These are phyloP conservation scores for Subanguina moxae DNA, from an alignment of 1,140 invertebrate genomes.

Conservation along the genomic window DNA sequence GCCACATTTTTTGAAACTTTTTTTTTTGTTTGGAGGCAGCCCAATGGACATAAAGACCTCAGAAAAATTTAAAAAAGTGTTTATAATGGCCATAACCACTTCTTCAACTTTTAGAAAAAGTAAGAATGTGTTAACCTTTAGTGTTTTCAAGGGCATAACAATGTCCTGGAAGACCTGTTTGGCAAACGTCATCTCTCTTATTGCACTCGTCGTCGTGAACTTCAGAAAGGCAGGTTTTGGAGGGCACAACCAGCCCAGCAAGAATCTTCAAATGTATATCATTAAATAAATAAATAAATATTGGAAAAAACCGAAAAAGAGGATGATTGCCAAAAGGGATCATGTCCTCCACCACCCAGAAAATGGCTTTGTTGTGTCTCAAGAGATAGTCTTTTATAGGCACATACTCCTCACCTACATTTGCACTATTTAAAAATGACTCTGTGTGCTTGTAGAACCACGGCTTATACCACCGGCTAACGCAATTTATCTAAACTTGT, in stretches of 20 bases:
- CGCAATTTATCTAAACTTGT: constrained; percentile 60
- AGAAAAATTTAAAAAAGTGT: background rate
- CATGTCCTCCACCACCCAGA: constrained; percentile 72
- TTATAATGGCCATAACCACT: too few relatives aligned
- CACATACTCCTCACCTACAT: constrained; percentile 63
- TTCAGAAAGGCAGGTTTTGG: constrained; percentile 78
- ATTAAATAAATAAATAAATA: constrained; percentile 55
- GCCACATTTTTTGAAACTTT: background rate
- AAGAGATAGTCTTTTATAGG: constrained; percentile 64
- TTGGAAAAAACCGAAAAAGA: constrained; percentile 66
- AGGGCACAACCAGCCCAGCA: constrained; percentile 76
- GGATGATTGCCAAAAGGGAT: constrained; percentile 76
- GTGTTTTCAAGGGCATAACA: constrained; percentile 62
- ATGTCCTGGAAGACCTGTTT: constrained; percentile 66
- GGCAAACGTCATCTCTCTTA: constrained; percentile 65
- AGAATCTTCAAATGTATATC: constrained; percentile 64
- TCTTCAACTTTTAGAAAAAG: background rate
- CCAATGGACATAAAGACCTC: too few relatives aligned
- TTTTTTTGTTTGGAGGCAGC: too few relatives aligned
- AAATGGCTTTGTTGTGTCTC: constrained; percentile 65
- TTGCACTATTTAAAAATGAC: constrained; percentile 59
- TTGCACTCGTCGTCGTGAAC: constrained; percentile 65
- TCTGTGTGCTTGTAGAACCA: constrained; percentile 70
- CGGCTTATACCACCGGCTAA: constrained; percentile 65
- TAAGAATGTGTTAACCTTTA: constrained; percentile 2